Evolutionary conservation across 2,797 vertebrate species (phyloP).

Genomic region (Hipposideros larvatus): DNA sequence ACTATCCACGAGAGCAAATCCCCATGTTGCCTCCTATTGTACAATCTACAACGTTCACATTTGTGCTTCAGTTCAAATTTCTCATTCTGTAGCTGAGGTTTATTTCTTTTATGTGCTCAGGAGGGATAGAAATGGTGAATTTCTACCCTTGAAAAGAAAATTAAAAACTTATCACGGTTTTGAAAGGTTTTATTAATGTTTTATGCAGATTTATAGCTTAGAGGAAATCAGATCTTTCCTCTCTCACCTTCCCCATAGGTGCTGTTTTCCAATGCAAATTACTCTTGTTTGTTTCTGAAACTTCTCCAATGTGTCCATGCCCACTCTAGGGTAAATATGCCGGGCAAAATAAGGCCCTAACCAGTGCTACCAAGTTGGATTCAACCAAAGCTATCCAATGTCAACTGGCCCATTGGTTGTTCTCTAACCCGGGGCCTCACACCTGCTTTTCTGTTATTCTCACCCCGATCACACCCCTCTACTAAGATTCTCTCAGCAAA

Average conservation of each 20-base stretch:
- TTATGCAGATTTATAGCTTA: background rate
- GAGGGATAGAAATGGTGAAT: background rate
- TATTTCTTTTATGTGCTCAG: slow-evolving; percentile 10
- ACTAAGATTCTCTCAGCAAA: slow-evolving; percentile 47
- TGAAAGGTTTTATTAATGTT: slow-evolving; percentile 1
- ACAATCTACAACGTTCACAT: slow-evolving; percentile 1
- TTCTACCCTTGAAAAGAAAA: background rate
- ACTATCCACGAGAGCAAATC: background rate
- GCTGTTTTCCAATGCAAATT: slow-evolving; percentile 44
- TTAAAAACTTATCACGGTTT: background rate
- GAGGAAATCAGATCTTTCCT: background rate
- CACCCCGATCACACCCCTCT: background rate
- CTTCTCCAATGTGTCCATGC: background rate
- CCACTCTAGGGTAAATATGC: background rate
- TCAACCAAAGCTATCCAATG: slow-evolving; percentile 39
- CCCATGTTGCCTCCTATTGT: background rate
- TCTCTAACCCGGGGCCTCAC: slow-evolving; percentile 56
- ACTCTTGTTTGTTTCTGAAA: slow-evolving; percentile 15
- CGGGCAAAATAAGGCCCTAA: slow-evolving; percentile 6
- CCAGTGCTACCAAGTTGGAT: background rate
- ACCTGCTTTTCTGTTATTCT: slow-evolving; percentile 59
- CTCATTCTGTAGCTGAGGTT: background rate
- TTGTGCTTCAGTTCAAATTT: slow-evolving; percentile 19
- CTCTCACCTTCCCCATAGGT: background rate
- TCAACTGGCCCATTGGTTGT: slow-evolving; percentile 27